Conservation (phyloP, 2,888 invertebrate genomes). For the Agrotis exclamationis region DNA sequence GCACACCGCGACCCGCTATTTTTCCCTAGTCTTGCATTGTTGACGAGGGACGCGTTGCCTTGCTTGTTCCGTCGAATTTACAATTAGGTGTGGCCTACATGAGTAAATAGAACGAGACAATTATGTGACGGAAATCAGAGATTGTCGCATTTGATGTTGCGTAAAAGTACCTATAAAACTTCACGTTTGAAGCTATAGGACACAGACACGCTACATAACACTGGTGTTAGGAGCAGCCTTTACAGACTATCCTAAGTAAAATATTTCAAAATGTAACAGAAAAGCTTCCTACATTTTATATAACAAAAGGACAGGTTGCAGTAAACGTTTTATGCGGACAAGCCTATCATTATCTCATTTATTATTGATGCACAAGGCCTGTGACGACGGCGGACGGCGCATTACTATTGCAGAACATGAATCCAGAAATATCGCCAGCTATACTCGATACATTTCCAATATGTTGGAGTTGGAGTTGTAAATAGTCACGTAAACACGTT, state of each 20-base stretch:
- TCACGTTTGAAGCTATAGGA: background rate
- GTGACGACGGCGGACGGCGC: slow-evolving; percentile 15
- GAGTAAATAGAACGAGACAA: slow-evolving; percentile 52
- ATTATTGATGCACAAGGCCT: slow-evolving; percentile 42
- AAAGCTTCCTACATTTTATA: slow-evolving; percentile 11
- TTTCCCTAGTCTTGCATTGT: slow-evolving; percentile 61
- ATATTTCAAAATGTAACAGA: background rate
- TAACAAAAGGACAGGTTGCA: slow-evolving; percentile 14
- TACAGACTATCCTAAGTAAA: background rate
- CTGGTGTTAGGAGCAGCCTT: background rate
- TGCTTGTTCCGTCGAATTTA: slow-evolving; percentile 45
- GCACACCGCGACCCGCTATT: slow-evolving; percentile 55
- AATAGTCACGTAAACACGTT: slow-evolving; percentile 14
- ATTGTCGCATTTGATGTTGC: slow-evolving; percentile 18
- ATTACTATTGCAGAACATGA: slow-evolving; percentile 26
- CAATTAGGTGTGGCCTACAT: slow-evolving; percentile 59
- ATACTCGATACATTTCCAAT: slow-evolving; percentile 11
- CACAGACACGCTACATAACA: background rate
- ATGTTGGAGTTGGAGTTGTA: slow-evolving; percentile 2
- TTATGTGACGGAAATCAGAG: slow-evolving; percentile 32
- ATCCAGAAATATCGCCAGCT: slow-evolving; percentile 15
- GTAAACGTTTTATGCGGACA: slow-evolving; percentile 25
- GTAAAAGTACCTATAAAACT: slow-evolving; percentile 19
- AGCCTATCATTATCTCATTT: slow-evolving; percentile 48
- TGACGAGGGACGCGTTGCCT: slow-evolving; percentile 32